Evolutionary conservation across 2,888 invertebrate species (phyloP).

Genomic region (Portevinia maculata): DNA sequence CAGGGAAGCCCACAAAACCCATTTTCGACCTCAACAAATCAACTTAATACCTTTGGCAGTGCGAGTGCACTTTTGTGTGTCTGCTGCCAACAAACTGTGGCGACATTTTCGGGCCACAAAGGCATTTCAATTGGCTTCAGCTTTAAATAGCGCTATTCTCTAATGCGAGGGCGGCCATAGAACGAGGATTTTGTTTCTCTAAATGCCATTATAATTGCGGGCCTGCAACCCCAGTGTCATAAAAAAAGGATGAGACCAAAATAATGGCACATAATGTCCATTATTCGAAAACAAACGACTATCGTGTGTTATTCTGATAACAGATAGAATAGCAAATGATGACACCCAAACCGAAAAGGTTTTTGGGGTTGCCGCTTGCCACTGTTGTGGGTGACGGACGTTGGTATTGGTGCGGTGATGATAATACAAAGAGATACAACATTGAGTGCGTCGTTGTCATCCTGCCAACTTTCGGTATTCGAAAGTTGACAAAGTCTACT

Average conservation of each 20-base stretch:
- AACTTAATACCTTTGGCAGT: slow-evolving; percentile 68
- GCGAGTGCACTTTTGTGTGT: slow-evolving; percentile 70
- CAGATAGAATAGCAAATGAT: slow-evolving; percentile 62
- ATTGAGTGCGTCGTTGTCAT: slow-evolving; percentile 30
- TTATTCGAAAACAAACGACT: slow-evolving; percentile 82
- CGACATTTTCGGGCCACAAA: slow-evolving; percentile 61
- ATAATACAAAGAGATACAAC: slow-evolving; percentile 36
- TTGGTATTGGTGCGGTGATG: not conserved
- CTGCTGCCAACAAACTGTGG: slow-evolving; percentile 24
- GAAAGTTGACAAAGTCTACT: slow-evolving; percentile 62
- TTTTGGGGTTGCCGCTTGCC: slow-evolving; percentile 31
- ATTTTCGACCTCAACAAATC: slow-evolving; percentile 73
- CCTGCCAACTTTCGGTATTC: slow-evolving; percentile 12
- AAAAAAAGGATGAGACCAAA: slow-evolving; percentile 75
- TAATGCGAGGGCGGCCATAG: slow-evolving; percentile 52
- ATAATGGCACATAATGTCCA: slow-evolving; percentile 82
- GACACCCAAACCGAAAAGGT: slow-evolving; percentile 49
- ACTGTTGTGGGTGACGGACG: not conserved
- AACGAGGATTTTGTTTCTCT: slow-evolving; percentile 72
- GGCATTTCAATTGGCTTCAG: slow-evolving; percentile 63
- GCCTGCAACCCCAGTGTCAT: slow-evolving; percentile 73
- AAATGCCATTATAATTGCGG: slow-evolving; percentile 72
- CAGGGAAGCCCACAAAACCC: slow-evolving; percentile 57
- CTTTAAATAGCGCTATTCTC: not conserved
- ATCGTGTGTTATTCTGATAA: slow-evolving; percentile 79